Base-by-base conservation (phyloP, 2,888 invertebrate genomes). In the Bimastos eiseni region DNA sequence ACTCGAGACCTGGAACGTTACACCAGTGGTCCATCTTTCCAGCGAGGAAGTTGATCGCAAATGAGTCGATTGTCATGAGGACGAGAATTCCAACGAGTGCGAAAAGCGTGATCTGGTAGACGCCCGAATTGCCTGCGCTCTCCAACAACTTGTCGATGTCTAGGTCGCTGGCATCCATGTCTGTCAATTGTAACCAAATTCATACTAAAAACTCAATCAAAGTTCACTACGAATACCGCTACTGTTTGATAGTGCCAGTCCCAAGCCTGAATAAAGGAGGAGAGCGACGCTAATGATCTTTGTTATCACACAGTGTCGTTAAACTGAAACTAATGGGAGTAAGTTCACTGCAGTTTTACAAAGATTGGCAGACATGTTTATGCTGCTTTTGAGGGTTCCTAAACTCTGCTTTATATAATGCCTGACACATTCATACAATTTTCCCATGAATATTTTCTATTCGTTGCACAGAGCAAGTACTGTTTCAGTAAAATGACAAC, bases 21-120 rank as follows among this genome's bases (percentile, higher is more conserved):
- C 92, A 92, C 90, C 90, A 91, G 89, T 90, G 89, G n/a, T 91
- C 49, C 91, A 91, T 89, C 41, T 89, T 84, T 38, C 90, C 91
- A 13, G 89, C 92, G 17, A 92, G 44, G 83, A 92, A 92, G 90
- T 90, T 92, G 55, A 91, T 91, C 36, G 90, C 83, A 34, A 92
- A 86, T 33, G 90, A 49, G n/a, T 92, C 91, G 83, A 89, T 86
- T 21, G 91, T 38, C 36, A 90, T n/a, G 36, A 91, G 88, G 11
- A 70, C 49, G 38, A 91, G n/a, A 19, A 91, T 55, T 37, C 84
- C 83, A 37, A 86, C 83, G 38, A 91, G 30, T 33, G 83, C 84
- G 30, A 90, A 88, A 34, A 90, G 17, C 36, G 34, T 37, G 34
- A 89, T 30, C 33, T 91, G 91, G 49, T 91, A 91, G 84, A 41